Evolutionary conservation across 2,888 invertebrate genomes (phyloP).

Genomic region (Xestia rhomboidea): DNA sequence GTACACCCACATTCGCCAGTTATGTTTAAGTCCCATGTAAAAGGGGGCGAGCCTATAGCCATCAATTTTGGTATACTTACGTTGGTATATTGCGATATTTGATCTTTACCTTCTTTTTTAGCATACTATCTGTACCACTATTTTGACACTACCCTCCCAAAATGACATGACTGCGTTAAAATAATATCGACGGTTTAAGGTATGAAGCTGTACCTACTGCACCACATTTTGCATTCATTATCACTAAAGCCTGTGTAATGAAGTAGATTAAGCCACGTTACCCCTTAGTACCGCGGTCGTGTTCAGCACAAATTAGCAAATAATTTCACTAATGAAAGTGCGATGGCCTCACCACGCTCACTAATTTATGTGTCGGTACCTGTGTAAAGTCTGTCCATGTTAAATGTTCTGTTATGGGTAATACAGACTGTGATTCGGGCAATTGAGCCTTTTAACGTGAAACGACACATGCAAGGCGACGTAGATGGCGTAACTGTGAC

Average conservation of each 20-base stretch:
- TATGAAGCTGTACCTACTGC: conserved; percentile 26
- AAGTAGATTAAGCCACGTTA: conserved; percentile 81
- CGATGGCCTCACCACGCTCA: conserved; percentile 72
- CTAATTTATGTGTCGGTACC: conserved; percentile 72
- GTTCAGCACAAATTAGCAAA: conserved; percentile 85
- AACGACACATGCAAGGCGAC: conserved; percentile 58
- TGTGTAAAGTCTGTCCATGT: conserved; percentile 63
- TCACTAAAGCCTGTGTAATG: conserved; percentile 81
- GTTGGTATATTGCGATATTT: conserved; percentile 4
- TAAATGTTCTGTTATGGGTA: conserved; percentile 71
- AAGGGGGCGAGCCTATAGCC: too few species aligned
- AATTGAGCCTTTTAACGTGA: conserved; percentile 66
- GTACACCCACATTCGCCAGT: too few species aligned
- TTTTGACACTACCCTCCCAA: neutral
- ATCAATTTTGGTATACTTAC: too few species aligned
- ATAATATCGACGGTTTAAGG: conserved; percentile 6
- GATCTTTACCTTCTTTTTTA: conserved; percentile 1
- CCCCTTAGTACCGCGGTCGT: conserved; percentile 79
- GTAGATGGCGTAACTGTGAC: conserved; percentile 73
- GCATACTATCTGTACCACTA: neutral
- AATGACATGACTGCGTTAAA: neutral
- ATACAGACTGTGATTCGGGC: conserved; percentile 68
- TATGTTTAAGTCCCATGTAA: too few species aligned
- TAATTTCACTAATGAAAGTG: conserved; percentile 85
- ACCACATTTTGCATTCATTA: conserved; percentile 68